Evolutionary conservation across 2,113 vertebrate genomes (phyloP).

Genomic region (Dendrocopos noguchii): DNA sequence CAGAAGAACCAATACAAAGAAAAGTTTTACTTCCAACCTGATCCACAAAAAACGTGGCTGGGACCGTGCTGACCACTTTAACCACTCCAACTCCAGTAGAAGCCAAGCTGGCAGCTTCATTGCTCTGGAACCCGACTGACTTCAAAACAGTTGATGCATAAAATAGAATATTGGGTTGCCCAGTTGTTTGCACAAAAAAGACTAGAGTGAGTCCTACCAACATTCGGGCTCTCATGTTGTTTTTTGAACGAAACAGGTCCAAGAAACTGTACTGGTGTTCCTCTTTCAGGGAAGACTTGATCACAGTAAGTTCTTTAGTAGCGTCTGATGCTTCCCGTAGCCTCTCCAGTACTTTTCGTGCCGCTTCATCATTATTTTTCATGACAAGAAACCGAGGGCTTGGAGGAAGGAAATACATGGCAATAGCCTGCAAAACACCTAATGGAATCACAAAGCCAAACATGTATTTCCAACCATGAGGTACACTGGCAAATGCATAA

Average conservation of each 20-base stretch:
- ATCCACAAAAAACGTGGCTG: conserved; percentile 90
- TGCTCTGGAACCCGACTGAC: conserved; percentile 92
- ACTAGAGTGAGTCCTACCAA: conserved; percentile 86
- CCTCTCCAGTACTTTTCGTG: conserved; percentile 82
- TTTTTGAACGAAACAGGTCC: conserved; percentile 87
- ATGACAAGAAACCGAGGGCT: conserved; percentile 93
- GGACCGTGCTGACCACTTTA: conserved; percentile 90
- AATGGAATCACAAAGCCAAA: conserved; percentile 88
- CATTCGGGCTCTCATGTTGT: conserved; percentile 90
- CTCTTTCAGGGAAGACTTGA: conserved; percentile 87
- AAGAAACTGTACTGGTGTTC: conserved; percentile 86
- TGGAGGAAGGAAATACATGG: conserved; percentile 88
- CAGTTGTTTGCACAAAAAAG: conserved; percentile 93
- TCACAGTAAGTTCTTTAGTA: conserved; percentile 83
- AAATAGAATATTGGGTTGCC: conserved; percentile 93
- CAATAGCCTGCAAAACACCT: conserved; percentile 84
- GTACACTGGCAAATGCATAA: conserved; percentile 82
- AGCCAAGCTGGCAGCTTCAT: conserved; percentile 90
- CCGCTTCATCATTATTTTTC: conserved; percentile 82
- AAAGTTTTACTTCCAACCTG: conserved; percentile 91
- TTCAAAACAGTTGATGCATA: conserved; percentile 94
- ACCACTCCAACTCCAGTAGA: conserved; percentile 92
- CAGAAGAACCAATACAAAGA: conserved; percentile 86
- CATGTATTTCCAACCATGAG: conserved; percentile 90
- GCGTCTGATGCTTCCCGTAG: conserved; percentile 78